Base-by-base conservation (phyloP, 2,797 vertebrate genomes). In the Knipowitschia caucasica region DNA sequence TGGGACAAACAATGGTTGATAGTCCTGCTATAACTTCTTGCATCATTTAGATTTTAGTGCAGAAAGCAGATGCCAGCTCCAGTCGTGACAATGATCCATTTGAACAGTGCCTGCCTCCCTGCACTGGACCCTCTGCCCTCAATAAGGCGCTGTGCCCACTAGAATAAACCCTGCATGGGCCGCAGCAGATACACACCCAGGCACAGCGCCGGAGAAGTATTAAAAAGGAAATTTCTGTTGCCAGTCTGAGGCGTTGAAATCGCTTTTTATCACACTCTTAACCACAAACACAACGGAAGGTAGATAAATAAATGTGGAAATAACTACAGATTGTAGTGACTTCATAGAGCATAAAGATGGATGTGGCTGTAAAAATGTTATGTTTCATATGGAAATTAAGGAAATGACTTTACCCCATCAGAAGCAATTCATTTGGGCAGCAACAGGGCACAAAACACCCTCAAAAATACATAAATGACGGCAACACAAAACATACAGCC, bases 81-180 rank as follows among this genome's bases (percentile, higher is more conserved):
- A 44, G 56, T 57, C 69, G 67, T 73, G 69, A 56, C 61, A 64
- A 75, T 73, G 64, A 64, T 64, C 63, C 8, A 23, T 64, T 70
- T 80, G 67, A 73, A 60, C 40, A 14, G 45, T 52, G 60, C 59
- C 70, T 50, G 40, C 60, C 47, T 58, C 53, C 60, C 20, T 63
- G 44, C 8, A 1, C 50, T 50, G 52, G 53, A 43, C 57, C 59
- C 51, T 65, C 56, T 78, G 53, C 62, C 71, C 73, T 69, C 62
- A 71, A 72, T 59, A 61, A 75, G 44, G 64, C 71, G 73, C 50
- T 27, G 54, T 70, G 69, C 71, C 66, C 56, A 56, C 31, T 47
- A 58, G 76, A 78, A 84, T 71, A 85, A 77, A 76, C 75, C 62
- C 50, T 18, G 35, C 35, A 35, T 38, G 31, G 3, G 40, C 31